Percentiles rank a stretch among this genome's conserved stretches.
Evolutionary conservation across 2,888 invertebrate genomes (phyloP).

Genomic region (Acrobasis repandana): DNA sequence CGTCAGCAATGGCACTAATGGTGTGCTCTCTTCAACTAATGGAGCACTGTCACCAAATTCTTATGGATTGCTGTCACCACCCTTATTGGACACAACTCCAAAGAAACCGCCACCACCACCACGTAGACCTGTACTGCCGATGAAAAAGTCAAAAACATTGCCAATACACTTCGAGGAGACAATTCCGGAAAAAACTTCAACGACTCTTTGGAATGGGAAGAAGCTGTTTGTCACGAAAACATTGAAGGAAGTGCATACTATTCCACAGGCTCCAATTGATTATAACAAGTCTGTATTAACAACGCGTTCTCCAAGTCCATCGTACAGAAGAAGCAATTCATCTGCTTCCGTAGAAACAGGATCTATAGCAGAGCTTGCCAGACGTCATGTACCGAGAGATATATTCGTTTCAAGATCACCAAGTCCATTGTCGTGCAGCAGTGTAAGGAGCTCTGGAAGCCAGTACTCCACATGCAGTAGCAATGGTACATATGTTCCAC

Average conservation of each 20-base stretch:
- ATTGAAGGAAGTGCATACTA: conserved; percentile 70
- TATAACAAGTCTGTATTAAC: conserved; percentile 51
- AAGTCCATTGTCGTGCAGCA: conserved; percentile 78
- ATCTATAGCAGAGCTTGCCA: conserved; percentile 75
- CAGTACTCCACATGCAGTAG: conserved; percentile 78
- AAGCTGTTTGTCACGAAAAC: conserved; percentile 71
- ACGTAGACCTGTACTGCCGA: conserved; percentile 65
- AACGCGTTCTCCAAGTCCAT: conserved; percentile 66
- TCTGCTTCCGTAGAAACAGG: conserved; percentile 72
- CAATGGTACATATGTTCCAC: conserved; percentile 67
- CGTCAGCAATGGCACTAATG: conserved; percentile 36
- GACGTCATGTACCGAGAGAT: conserved; percentile 62
- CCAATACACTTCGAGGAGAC: conserved; percentile 74
- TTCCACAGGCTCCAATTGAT: conserved; percentile 52
- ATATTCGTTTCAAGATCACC: conserved; percentile 80
- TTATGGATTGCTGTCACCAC: conserved; percentile 68
- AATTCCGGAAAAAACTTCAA: conserved; percentile 56
- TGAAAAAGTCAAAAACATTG: conserved; percentile 74
- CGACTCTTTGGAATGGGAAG: conserved; percentile 61
- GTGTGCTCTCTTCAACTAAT: conserved; percentile 30
- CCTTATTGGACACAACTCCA: conserved; percentile 66
- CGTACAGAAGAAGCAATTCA: conserved; percentile 67
- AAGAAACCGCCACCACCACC: conserved; percentile 72
- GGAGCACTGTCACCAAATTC: conserved; percentile 48
- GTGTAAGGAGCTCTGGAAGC: conserved; percentile 67